Base-by-base conservation (phyloP, 1,140 invertebrate genomes). In the Zaprionus ghesquierei region DNA sequence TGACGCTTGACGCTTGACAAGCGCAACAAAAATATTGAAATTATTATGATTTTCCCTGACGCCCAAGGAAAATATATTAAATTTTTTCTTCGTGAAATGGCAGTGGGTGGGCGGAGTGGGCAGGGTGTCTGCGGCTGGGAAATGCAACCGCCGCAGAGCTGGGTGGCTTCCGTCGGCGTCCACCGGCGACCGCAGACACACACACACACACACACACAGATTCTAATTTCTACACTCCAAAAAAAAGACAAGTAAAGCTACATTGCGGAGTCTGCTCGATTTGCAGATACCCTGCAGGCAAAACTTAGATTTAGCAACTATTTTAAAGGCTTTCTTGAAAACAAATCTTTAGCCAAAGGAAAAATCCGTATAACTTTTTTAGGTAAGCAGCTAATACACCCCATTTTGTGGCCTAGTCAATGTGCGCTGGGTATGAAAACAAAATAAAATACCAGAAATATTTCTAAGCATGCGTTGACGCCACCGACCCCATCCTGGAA, bases 371-470 rank as follows among this genome's bases (percentile, higher is more conserved):
- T 0, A 46, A 22, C 9, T 22, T 12, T 12, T 4, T 0, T 8
- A 12, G 10, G 12, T 12, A 2, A 38, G 35, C 35, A n/a, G 15
- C 5, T 38, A 15, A 12, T 46, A 22, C 0, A 10, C 18, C 41
- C 41, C 18, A 46, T 18, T 46, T 4, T 2, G 8, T 4, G 2
- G 13, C 0, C 12, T n/a, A 13, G 8, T n/a, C 33, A 46, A 22
- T 12, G 18, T 1, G 1, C 22, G 3, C 5, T 12, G 31, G 62
- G 29, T 33, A 65, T 50, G 38, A 59, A 56, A 63, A 58, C 18
- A 65, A 69, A 69, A 60, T 63, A 79, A 89, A 89, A 84, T 87
- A 75, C 77, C 84, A 89, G 84, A 87, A 89, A 89, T 89, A 89
- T 89, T 89, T 89, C 84, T 84, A 89, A 89, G 77, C 84, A 74